phyloP scores from a whole-genome alignment of 2,113 vertebrate species.

The Oxyruncus cristatus region DNA sequence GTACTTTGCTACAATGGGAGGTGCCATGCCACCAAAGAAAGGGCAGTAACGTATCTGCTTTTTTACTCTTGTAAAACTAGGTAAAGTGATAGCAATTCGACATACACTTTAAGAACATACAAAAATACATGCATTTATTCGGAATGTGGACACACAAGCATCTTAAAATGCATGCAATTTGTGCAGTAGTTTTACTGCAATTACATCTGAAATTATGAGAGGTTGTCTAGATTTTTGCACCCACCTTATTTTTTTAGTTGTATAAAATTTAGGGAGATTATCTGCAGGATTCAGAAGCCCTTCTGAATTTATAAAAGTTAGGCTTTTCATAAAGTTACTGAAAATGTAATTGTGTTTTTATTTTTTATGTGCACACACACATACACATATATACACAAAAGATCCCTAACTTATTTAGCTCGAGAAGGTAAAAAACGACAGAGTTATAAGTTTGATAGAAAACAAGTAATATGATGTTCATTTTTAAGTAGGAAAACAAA shows the following conservation, averaged over 20 bases:
- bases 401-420: not conserved
- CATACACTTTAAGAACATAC: not conserved
- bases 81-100: not conserved
- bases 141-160: not conserved
- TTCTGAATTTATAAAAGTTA: not conserved
- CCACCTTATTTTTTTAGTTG: not conserved
- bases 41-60: not conserved
- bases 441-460: not conserved
- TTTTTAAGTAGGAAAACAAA: not conserved
- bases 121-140: not conserved
- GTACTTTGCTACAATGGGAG: not conserved
- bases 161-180: not conserved
- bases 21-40: not conserved
- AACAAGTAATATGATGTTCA: not conserved
- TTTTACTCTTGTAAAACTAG: not conserved
- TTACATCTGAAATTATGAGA: not conserved
- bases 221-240: not conserved
- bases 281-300: not conserved
- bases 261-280: not conserved
- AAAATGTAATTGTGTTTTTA: not conserved
- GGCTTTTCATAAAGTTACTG: not conserved
- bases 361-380: accelerated
- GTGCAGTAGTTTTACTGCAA: not conserved
- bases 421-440: not conserved
- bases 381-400: not conserved